These are phyloP conservation scores for Acanthococcus lagerstroemiae DNA, from an alignment of 2,888 invertebrate species.

Conservation along the genomic window DNA sequence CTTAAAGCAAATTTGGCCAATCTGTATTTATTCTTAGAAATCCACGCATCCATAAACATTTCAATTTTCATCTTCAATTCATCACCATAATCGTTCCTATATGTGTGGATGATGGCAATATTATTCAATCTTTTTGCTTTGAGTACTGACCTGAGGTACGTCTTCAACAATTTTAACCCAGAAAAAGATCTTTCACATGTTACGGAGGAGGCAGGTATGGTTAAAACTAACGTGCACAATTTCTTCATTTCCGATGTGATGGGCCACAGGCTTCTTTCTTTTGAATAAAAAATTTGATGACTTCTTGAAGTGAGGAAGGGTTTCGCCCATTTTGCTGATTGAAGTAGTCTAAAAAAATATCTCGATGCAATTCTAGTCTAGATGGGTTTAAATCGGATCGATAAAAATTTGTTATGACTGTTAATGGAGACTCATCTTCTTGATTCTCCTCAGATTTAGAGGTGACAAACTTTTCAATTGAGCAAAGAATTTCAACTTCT, in stretches of 20 bases:
- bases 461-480: slow-evolving; percentile 4
- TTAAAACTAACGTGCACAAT: slow-evolving; percentile 2
- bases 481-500: slow-evolving; percentile 7
- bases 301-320: background rate
- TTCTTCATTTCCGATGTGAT: background rate
- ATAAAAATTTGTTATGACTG: slow-evolving; percentile 5
- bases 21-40: background rate
- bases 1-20: background rate
- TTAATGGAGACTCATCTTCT: slow-evolving; percentile 16
- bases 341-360: slow-evolving; percentile 12
- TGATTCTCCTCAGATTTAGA: background rate
- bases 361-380: slow-evolving; percentile 7
- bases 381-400: background rate
- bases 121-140: background rate
- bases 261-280: background rate
- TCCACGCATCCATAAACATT: background rate
- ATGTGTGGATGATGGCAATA: background rate
- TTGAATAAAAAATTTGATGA: background rate
- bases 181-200: slow-evolving; percentile 15
- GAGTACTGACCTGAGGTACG: background rate
- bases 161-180: background rate
- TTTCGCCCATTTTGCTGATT: background rate
- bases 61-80: background rate
- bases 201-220: background rate
- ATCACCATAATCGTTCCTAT: slow-evolving; percentile 4